Percentiles rank a stretch among this genome's conserved stretches.
Conservation (phyloP, 2,888 invertebrate genomes). For the Craniophora ligustri region DNA sequence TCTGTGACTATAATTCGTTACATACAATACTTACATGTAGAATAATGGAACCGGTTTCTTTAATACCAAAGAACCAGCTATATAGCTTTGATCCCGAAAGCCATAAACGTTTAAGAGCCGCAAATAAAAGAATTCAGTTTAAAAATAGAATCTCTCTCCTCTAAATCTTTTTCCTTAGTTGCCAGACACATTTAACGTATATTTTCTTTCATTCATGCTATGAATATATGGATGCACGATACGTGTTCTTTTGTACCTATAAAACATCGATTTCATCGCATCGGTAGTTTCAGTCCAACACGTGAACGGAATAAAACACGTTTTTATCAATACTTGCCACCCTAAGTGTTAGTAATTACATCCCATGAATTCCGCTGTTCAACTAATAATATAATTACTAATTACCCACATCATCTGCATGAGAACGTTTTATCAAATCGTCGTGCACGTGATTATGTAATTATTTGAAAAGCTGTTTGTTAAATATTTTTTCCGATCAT, state of each 20-base stretch:
- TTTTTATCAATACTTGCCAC: slow-evolving; percentile 28
- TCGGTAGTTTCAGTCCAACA: slow-evolving; percentile 15
- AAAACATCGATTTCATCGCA: slow-evolving; percentile 25
- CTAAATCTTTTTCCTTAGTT: slow-evolving; percentile 17
- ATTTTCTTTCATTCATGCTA: background rate
- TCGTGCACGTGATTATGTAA: slow-evolving; percentile 1
- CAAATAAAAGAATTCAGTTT: slow-evolving; percentile 8
- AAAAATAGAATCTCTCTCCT: slow-evolving; percentile 44
- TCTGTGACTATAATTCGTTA: no score
- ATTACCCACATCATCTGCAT: slow-evolving; percentile 9
- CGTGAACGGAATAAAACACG: slow-evolving; percentile 38
- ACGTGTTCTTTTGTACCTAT: slow-evolving; percentile 10
- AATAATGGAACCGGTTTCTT: no score
- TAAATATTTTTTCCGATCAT: background rate
- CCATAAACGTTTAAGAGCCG: slow-evolving; percentile 32
- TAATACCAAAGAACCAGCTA: slow-evolving; percentile 11
- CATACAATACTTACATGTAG: no score
- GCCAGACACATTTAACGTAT: background rate
- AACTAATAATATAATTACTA: slow-evolving; percentile 38
- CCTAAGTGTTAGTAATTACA: slow-evolving; percentile 21
- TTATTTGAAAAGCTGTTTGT: background rate
- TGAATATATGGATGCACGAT: slow-evolving; percentile 1
- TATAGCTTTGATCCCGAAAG: slow-evolving; percentile 11
- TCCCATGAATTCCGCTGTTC: slow-evolving; percentile 30
- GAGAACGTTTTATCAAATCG: slow-evolving; percentile 10